Conservation (phyloP, 64 coral and sea anemone species). For the Platygyra sinensis region DNA sequence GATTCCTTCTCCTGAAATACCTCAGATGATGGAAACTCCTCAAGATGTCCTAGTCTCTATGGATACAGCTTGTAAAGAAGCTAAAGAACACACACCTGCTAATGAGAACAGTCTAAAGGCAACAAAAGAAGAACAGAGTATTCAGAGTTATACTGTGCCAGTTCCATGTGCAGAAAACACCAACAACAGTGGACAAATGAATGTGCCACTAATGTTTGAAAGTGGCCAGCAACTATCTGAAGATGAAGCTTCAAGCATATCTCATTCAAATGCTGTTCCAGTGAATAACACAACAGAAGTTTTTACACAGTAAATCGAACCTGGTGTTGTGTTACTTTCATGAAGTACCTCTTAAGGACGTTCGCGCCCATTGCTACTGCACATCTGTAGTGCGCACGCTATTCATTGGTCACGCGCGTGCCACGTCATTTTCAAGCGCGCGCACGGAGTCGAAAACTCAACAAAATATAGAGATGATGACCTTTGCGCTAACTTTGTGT, state of each 20-base stretch:
- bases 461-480: no score
- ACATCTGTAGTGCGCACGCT: no score
- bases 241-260: background rate
- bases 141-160: background rate
- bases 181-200: background rate
- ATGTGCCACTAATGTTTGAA: constrained; percentile 17
- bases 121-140: background rate
- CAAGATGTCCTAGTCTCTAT: background rate
- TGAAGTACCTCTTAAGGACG: no score
- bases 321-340: background rate
- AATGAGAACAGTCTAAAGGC: constrained; percentile 3
- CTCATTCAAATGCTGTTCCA: constrained; percentile 2
- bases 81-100: background rate
- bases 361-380: no score
- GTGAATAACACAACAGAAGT: constrained; percentile 7
- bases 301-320: background rate
- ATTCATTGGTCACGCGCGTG: no score
- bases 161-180: background rate
- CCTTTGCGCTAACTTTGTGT: no score
- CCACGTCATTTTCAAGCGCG: no score
- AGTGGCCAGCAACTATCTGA: constrained; percentile 3
- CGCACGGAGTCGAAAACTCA: no score
- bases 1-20: background rate
- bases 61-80: background rate
- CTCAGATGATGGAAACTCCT: background rate